Evolutionary conservation across 2,888 invertebrate genomes (phyloP), one percentile per base, ranked within the genome.

Genomic region (Dilophus febrilis): DNA sequence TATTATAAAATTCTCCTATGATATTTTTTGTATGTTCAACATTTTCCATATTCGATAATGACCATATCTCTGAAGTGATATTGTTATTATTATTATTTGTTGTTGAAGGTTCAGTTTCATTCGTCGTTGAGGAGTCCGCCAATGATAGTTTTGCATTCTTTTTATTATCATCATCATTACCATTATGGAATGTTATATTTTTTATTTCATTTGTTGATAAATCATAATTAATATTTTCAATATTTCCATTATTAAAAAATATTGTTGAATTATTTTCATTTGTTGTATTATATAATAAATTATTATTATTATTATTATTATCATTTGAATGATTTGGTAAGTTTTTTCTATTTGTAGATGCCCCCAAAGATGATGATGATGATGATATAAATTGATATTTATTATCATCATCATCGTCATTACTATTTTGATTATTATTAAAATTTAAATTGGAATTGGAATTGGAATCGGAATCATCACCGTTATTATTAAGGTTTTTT

Each of bases 31-130:
- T 8, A 33, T 44, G 44, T 22, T 47, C 45, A 5, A 55, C 50
- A 29, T 50, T 44, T 50, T 58, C 58, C 52, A 59, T 51, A 10
- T 52, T 51, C 1, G 55, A 57, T 38, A 61, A 45, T 26, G 55
- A 54, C 58, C 60, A 61, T 1, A 51, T 56, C 27, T 59, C 60
- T 1, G 56, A 29, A 7, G 4, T 13, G 11, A 4, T 11, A n/a
- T 11, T 11, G 12, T n/a, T 29, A 29, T 29, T 29, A 11, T 29
- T 13, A 29, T n/a, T 29, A 29, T 11, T 22, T 22, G 22, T 22
- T 6, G 4, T 22, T 22, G 22, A 14, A 26, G 13, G 5, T 10
- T 36, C 13, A 45, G 37, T 35, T 34, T 42, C 31, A 37, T 11
- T 22, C 8, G 22, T 22, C 4, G 4, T 22, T 22, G 22, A 14